Conservation (phyloP, 2,888 invertebrate genomes). For the Corythucha ciliata region DNA sequence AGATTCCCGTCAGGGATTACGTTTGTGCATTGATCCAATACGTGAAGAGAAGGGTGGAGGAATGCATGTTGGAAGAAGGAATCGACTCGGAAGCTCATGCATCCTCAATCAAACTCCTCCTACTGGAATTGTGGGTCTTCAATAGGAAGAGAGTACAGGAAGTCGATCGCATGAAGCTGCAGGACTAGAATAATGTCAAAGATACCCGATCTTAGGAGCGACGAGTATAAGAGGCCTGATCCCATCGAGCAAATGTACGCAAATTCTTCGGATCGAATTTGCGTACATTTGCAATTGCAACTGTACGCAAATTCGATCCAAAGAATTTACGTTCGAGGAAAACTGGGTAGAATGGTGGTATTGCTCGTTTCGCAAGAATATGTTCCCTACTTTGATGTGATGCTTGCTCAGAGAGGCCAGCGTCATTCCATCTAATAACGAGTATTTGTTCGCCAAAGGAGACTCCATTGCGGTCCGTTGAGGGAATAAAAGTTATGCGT, state of each 20-base stretch:
- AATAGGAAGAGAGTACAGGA: constrained; percentile 22
- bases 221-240: constrained; percentile 6
- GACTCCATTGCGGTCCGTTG: too few relatives aligned
- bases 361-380: constrained; percentile 8
- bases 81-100: background rate
- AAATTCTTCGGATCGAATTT: too few relatives aligned
- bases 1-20: background rate
- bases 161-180: constrained; percentile 8
- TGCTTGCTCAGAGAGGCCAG: too few relatives aligned
- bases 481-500: constrained; percentile 13
- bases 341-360: constrained; percentile 10
- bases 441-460: background rate
- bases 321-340: constrained; percentile 11
- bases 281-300: too few relatives aligned
- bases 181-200: constrained; percentile 6
- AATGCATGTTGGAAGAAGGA: background rate
- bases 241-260: constrained; percentile 14
- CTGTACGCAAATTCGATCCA: constrained; percentile 11
- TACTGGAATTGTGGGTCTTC: constrained; percentile 21
- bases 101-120: constrained; percentile 1
- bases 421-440: background rate
- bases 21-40: background rate
- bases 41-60: background rate
- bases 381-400: too few relatives aligned
- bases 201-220: constrained; percentile 17